Evolutionary conservation across 2,113 vertebrate genomes (phyloP).

Genomic region (Scolopax mira): DNA sequence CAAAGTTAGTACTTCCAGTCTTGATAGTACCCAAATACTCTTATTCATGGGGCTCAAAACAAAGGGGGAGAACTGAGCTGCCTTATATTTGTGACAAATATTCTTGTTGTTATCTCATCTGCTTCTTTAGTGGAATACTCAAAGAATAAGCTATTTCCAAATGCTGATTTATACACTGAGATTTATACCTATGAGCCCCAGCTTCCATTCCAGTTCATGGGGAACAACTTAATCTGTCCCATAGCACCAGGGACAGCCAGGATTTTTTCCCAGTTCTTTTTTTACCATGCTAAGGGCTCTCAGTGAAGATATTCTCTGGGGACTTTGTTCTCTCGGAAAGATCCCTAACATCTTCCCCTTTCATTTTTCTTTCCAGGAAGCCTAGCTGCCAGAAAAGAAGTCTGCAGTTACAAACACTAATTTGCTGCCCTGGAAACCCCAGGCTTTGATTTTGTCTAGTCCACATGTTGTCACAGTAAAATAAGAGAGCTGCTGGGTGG

Average conservation of each 20-base stretch:
- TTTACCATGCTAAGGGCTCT: background rate
- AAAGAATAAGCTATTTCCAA: background rate
- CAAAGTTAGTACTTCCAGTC: background rate
- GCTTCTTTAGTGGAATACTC: background rate
- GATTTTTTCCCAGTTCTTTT: background rate
- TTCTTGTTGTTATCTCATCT: background rate
- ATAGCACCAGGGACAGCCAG: background rate
- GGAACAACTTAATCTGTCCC: background rate
- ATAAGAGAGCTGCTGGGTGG: background rate
- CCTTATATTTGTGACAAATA: background rate
- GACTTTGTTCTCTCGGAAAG: background rate
- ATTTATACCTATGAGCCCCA: too few species aligned
- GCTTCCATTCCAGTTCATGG: background rate
- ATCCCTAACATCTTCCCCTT: background rate
- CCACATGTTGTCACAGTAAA: background rate
- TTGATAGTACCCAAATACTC: background rate
- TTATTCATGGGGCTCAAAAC: background rate
- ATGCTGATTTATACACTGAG: background rate
- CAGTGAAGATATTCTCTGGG: background rate
- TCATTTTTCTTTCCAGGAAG: slow-evolving; percentile 1
- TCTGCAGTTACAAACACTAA: background rate
- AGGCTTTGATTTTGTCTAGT: slow-evolving; percentile 18
- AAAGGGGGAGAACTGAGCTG: background rate
- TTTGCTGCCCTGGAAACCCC: slow-evolving; percentile 27
- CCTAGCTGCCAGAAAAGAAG: background rate